These are phyloP conservation scores for Phrynosoma blainvillii DNA, from an alignment of 2,113 vertebrate genomes.

Conservation along the genomic window DNA sequence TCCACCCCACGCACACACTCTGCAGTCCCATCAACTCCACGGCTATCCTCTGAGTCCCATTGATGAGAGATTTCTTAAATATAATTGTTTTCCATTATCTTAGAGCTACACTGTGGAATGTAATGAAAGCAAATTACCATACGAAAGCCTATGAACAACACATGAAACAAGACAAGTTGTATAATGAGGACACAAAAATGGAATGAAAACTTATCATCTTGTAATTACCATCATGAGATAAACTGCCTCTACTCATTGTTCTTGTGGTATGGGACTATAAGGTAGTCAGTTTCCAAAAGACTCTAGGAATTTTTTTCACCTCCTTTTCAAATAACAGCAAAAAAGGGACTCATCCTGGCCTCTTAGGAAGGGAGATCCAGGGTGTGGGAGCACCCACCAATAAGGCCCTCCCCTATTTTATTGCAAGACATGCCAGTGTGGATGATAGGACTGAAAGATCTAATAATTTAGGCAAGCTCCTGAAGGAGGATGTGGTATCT, in stretches of 20 bases:
- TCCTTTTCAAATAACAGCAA: too few species aligned
- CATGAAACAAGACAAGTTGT: not conserved
- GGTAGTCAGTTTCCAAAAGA: too few species aligned
- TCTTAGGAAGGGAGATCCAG: too few species aligned
- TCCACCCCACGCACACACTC: not conserved
- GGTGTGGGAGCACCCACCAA: too few species aligned
- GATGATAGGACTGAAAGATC: too few species aligned
- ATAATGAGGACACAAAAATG: not conserved
- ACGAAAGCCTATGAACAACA: not conserved
- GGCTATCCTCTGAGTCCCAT: not conserved
- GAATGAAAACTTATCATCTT: not conserved
- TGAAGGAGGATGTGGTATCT: too few species aligned
- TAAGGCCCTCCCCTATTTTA: too few species aligned
- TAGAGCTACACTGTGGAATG: not conserved
- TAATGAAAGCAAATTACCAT: not conserved
- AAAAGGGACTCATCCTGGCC: too few species aligned
- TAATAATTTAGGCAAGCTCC: too few species aligned
- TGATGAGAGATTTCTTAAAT: not conserved
- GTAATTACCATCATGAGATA: not conserved
- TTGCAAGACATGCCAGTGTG: too few species aligned
- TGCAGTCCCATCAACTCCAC: not conserved
- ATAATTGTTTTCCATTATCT: slow-evolving; percentile 10
- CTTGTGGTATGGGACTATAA: not conserved
- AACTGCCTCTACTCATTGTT: too few species aligned
- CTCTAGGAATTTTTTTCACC: too few species aligned